phyloP scores from a whole-genome alignment of 35 echinoderm and acorn worm species.

The Diadema setosum region DNA sequence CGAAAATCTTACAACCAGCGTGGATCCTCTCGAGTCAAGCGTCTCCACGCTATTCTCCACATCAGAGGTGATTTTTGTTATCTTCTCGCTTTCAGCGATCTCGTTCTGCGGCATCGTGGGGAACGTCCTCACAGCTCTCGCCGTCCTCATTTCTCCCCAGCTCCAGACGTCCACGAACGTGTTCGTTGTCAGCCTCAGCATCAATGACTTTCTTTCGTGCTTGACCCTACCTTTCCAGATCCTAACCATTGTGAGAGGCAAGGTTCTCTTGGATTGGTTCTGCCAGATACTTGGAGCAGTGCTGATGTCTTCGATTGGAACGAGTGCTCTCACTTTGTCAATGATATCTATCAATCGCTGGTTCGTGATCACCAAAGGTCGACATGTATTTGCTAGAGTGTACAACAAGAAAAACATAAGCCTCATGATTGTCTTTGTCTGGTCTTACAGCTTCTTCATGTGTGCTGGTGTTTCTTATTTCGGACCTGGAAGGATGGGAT shows the following conservation, averaged over 20 bases:
- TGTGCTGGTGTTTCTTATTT: neutral
- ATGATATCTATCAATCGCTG: slow-evolving; percentile 42
- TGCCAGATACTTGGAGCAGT: slow-evolving; percentile 46
- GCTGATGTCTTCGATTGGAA: slow-evolving; percentile 15
- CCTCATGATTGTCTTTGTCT: neutral
- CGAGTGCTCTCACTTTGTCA: slow-evolving; percentile 19
- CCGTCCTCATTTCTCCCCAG: slow-evolving; percentile 10
- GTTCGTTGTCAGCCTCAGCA: slow-evolving; percentile 30
- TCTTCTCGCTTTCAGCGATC: slow-evolving; percentile 7
- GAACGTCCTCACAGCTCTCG: slow-evolving; percentile 4
- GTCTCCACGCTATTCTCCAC: too few species aligned
- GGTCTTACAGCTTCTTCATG: neutral
- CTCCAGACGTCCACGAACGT: slow-evolving; percentile 46
- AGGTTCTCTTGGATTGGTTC: slow-evolving; percentile 22
- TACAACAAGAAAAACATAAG: neutral
- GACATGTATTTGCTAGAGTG: neutral
- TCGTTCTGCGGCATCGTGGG: slow-evolving; percentile 16
- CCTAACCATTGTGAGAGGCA: neutral
- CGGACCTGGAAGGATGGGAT: neutral
- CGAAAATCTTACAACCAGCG: too few species aligned
- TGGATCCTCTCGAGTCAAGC: too few species aligned
- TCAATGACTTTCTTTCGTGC: slow-evolving; percentile 14
- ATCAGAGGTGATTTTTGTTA: too few species aligned
- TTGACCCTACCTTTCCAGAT: slow-evolving; percentile 19
- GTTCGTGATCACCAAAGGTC: neutral